Evolutionary conservation across 2,113 vertebrate genomes (phyloP).

Genomic region (Xiphophorus couchianus): DNA sequence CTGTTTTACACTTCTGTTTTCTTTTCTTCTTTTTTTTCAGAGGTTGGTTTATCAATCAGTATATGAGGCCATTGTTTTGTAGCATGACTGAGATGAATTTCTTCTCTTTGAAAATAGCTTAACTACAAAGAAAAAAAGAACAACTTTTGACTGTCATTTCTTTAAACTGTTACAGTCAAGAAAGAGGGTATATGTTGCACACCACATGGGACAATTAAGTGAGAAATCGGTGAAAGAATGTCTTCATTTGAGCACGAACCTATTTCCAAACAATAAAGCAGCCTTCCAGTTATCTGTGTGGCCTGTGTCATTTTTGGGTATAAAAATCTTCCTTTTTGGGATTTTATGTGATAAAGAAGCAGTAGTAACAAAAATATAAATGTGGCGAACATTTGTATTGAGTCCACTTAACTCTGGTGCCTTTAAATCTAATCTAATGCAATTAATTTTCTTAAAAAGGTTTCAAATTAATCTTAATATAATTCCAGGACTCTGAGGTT

Average conservation of each 20-base stretch:
- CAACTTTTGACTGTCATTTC: constrained; percentile 76
- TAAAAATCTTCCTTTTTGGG: too few relatives aligned
- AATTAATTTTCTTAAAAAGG: background rate
- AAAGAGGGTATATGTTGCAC: constrained; percentile 81
- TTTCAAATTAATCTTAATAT: background rate
- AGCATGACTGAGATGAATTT: constrained; percentile 80
- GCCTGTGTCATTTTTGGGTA: constrained; percentile 70
- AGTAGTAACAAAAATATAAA: too few relatives aligned
- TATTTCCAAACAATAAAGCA: constrained; percentile 89
- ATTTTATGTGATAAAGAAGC: too few relatives aligned
- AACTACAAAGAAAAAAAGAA: constrained; percentile 62
- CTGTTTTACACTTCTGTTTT: constrained; percentile 58
- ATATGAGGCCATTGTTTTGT: constrained; percentile 78
- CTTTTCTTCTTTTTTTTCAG: constrained; percentile 72
- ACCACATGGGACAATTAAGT: constrained; percentile 77
- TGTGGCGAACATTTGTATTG: background rate
- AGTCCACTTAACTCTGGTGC: background rate
- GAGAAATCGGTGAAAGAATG: constrained; percentile 83
- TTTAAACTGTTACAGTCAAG: constrained; percentile 79
- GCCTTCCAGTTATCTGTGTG: constrained; percentile 82
- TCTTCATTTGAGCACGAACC: constrained; percentile 87
- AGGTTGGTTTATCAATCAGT: constrained; percentile 72
- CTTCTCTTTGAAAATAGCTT: constrained; percentile 76
- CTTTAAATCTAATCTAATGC: background rate
- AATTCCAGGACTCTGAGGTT: background rate